These are phyloP conservation scores for Manis crassicaudata DNA, from an alignment of 2,797 vertebrate species.

Conservation along the genomic window DNA sequence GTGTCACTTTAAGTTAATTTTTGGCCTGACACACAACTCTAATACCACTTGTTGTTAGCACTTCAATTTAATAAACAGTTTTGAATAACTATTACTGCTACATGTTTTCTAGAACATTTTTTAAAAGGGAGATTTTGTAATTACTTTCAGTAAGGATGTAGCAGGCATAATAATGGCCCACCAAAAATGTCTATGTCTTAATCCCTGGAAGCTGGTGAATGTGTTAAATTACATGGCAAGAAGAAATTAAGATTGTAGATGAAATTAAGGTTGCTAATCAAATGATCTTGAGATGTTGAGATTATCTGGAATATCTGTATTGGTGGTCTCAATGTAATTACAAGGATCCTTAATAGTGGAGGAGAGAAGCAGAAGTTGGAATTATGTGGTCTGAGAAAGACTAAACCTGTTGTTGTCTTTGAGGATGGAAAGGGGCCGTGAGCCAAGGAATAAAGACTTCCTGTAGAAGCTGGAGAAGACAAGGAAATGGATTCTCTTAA, in stretches of 20 bases:
- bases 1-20: background rate
- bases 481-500: background rate
- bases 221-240: background rate
- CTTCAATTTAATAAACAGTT: background rate
- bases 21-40: background rate
- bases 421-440: background rate
- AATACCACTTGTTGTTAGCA: background rate
- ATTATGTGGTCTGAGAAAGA: background rate
- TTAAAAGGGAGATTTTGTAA: background rate
- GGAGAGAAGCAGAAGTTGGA: background rate
- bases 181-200: background rate
- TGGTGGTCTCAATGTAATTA: background rate
- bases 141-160: background rate
- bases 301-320: background rate
- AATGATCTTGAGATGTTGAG: background rate
- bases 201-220: background rate
- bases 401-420: background rate
- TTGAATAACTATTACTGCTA: constrained; percentile 20
- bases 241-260: background rate
- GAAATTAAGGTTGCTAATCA: constrained; percentile 20
- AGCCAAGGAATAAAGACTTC: background rate
- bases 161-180: background rate
- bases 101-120: background rate
- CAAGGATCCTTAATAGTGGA: background rate
- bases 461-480: background rate